Conservation (phyloP, 2,888 invertebrate species). For the Agrochola macilenta region DNA sequence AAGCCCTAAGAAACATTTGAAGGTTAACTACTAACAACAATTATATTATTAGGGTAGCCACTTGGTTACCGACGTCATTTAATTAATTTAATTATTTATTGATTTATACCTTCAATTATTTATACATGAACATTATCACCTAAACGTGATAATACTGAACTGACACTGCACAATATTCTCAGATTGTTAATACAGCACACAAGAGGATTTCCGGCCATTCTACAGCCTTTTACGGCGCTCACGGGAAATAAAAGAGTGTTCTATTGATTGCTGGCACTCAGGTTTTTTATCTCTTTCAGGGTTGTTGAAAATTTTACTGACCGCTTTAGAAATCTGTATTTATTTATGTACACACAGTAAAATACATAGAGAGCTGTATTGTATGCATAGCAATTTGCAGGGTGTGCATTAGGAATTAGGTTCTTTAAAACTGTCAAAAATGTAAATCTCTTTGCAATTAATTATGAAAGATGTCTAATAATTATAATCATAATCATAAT, state of each 20-base stretch:
- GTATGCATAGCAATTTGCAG: not conserved
- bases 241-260: conserved; percentile 38
- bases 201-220: conserved; percentile 15
- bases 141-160: conserved; percentile 8
- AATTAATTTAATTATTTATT: not conserved
- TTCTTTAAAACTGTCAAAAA: not conserved
- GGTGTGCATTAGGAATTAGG: not conserved
- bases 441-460: not conserved
- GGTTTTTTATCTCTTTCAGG: not conserved
- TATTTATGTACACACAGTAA: too few relatives aligned
- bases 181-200: conserved; percentile 26
- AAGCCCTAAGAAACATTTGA: not conserved
- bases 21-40: not conserved
- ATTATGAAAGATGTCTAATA: not conserved
- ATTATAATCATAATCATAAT: too few relatives aligned
- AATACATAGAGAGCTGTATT: too few relatives aligned
- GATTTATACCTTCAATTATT: too few relatives aligned
- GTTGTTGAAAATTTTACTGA: not conserved
- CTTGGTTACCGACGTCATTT: not conserved
- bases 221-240: conserved; percentile 22
- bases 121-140: not conserved
- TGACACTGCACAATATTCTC: not conserved
- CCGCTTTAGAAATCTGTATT: not conserved
- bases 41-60: not conserved
- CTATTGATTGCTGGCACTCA: conserved; percentile 30